Percentiles rank a stretch among this genome's conserved stretches.
Conservation (phyloP, 2,888 invertebrate genomes). For the Salticus scenicus region DNA sequence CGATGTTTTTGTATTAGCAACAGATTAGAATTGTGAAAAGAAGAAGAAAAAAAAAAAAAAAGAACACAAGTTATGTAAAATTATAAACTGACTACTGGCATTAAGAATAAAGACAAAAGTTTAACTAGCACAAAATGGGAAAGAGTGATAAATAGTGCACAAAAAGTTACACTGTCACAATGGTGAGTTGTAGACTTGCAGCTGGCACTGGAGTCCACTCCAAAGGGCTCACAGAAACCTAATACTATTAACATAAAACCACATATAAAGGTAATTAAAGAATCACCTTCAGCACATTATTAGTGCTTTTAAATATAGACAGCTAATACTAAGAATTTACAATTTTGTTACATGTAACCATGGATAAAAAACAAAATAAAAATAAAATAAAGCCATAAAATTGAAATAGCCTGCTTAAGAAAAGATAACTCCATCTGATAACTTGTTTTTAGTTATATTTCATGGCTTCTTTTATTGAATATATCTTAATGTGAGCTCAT, state of each 20-base stretch:
- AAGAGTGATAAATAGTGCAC: slow-evolving; percentile 57
- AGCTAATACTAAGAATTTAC: slow-evolving; percentile 3
- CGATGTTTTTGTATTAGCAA: no score
- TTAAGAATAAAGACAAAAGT: slow-evolving; percentile 23
- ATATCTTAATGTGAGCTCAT: no score
- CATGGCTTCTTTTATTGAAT: no score
- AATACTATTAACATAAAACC: slow-evolving; percentile 67
- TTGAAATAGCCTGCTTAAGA: slow-evolving; percentile 5
- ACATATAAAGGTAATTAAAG: slow-evolving; percentile 63
- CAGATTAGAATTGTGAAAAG: no score
- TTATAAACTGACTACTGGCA: slow-evolving; percentile 59
- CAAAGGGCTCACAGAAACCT: slow-evolving; percentile 67
- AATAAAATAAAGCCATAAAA: not conserved
- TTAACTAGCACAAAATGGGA: slow-evolving; percentile 47
- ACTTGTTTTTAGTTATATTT: no score
- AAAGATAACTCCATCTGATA: not conserved
- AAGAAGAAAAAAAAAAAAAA: no score
- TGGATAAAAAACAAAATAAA: not conserved
- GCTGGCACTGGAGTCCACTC: slow-evolving; percentile 53
- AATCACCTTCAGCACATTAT: slow-evolving; percentile 46
- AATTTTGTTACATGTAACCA: not conserved
- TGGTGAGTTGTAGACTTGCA: slow-evolving; percentile 61
- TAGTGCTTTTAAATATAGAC: slow-evolving; percentile 35
- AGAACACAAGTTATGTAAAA: no score
- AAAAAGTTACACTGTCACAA: slow-evolving; percentile 69